These are phyloP conservation scores for Euproctis similis DNA, from an alignment of 2,888 invertebrate species.

Conservation along the genomic window DNA sequence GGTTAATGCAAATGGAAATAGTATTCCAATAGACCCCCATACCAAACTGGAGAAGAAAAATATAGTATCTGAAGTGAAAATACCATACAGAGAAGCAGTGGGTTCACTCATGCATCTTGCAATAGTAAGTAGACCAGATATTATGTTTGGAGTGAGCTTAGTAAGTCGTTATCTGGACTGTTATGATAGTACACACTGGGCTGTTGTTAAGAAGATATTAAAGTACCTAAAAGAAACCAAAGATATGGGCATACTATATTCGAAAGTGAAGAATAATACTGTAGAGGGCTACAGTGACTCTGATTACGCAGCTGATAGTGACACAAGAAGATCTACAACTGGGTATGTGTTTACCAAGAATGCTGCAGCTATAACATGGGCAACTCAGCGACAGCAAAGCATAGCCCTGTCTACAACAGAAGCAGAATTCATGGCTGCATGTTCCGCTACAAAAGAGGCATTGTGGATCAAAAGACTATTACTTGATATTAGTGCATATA, in stretches of 20 bases:
- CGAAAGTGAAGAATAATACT: background rate
- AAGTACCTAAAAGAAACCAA: slow-evolving; percentile 6
- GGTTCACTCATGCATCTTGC: slow-evolving; percentile 10
- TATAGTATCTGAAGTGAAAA: slow-evolving; percentile 5
- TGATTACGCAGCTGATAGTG: slow-evolving; percentile 13
- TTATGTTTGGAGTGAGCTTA: slow-evolving; percentile 12
- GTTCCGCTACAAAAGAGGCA: slow-evolving; percentile 4
- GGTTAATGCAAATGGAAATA: slow-evolving; percentile 3
- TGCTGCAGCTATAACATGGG: slow-evolving; percentile 10
- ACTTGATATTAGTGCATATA: slow-evolving; percentile 5
- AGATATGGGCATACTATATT: slow-evolving; percentile 1
- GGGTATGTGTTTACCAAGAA: slow-evolving; percentile 9
- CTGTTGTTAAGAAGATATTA: slow-evolving; percentile 12
- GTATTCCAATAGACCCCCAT: slow-evolving; percentile 3
- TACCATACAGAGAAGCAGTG: slow-evolving; percentile 8
- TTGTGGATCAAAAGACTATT: slow-evolving; percentile 3
- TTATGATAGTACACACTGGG: slow-evolving; percentile 9
- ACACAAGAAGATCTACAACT: slow-evolving; percentile 6
- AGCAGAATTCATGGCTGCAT: slow-evolving; percentile 6
- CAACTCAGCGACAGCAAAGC: slow-evolving; percentile 7
- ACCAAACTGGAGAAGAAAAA: slow-evolving; percentile 3
- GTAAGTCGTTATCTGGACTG: slow-evolving; percentile 13
- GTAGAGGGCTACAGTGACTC: slow-evolving; percentile 13
- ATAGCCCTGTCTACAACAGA: slow-evolving; percentile 10
- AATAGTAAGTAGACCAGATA: slow-evolving; percentile 13